Conservation (phyloP, 2,888 invertebrate genomes). For the Papilio elwesi region DNA sequence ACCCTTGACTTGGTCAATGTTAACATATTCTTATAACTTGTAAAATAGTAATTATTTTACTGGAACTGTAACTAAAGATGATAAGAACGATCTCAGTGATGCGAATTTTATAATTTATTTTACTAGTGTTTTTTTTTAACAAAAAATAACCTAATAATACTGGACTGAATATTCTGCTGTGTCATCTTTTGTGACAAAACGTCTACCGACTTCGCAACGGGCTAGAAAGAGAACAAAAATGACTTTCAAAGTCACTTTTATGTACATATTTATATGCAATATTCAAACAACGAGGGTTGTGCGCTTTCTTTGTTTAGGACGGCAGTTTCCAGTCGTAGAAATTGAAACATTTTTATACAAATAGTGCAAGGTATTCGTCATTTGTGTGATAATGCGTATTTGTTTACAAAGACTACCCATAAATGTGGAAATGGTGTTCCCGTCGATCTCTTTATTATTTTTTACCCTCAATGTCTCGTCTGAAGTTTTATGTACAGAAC, state of each 20-base stretch:
- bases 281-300: background rate
- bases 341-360: slow-evolving; percentile 17
- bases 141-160: no score
- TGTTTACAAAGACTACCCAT: slow-evolving; percentile 12
- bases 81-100: no score
- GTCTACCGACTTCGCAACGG: background rate
- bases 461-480: slow-evolving; percentile 8
- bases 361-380: slow-evolving; percentile 2
- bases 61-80: no score
- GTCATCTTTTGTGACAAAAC: no score
- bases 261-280: background rate
- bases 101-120: no score
- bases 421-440: background rate
- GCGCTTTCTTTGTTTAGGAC: background rate
- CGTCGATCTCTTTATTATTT: slow-evolving; percentile 14
- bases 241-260: background rate
- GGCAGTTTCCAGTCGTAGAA: background rate
- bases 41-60: no score
- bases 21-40: no score
- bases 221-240: background rate
- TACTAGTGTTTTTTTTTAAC: no score
- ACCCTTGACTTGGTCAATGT: no score
- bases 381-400: slow-evolving; percentile 9
- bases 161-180: no score
- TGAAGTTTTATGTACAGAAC: slow-evolving; percentile 21